Conservation (phyloP, 2,888 invertebrate genomes). For the Eupithecia insigniata region DNA sequence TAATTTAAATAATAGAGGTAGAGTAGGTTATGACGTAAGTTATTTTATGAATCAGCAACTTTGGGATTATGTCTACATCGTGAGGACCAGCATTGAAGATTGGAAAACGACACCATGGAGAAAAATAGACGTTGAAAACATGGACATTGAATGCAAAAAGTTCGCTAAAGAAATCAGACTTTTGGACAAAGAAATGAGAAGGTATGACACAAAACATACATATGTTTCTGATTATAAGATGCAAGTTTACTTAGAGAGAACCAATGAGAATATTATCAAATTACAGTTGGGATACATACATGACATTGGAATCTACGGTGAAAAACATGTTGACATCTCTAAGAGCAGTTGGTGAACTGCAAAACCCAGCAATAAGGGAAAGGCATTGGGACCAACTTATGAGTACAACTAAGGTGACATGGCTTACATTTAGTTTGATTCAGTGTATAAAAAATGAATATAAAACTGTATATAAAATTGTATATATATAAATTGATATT, state of each 20-base stretch:
- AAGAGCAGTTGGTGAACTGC: slow-evolving; percentile 96
- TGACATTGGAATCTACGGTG: slow-evolving; percentile 94
- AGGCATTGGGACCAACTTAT: slow-evolving; percentile 98
- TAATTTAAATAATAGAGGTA: background rate
- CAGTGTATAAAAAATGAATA: slow-evolving; percentile 47
- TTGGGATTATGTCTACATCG: slow-evolving; percentile 97
- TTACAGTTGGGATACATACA: slow-evolving; percentile 93
- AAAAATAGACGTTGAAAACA: slow-evolving; percentile 98
- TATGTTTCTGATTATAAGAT: background rate
- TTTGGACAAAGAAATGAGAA: slow-evolving; percentile 97
- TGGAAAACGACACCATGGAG: slow-evolving; percentile 99
- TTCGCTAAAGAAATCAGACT: slow-evolving; percentile 97
- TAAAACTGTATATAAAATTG: slow-evolving; percentile 59
- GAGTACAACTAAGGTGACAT: slow-evolving; percentile 94
- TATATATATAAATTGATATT: slow-evolving; percentile 47
- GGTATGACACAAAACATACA: slow-evolving; percentile 51
- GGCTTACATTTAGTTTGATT: slow-evolving; percentile 43
- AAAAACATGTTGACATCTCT: slow-evolving; percentile 98
- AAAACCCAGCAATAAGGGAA: slow-evolving; percentile 97
- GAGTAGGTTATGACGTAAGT: background rate
- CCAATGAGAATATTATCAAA: slow-evolving; percentile 6
- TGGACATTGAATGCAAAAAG: slow-evolving; percentile 99
- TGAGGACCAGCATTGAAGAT: slow-evolving; percentile 95
- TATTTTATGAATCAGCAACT: slow-evolving; percentile 86
- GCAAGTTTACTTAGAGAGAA: background rate